Evolutionary conservation across 2,113 vertebrate genomes (phyloP).

Genomic region (Gasterosteus nipponicus): DNA sequence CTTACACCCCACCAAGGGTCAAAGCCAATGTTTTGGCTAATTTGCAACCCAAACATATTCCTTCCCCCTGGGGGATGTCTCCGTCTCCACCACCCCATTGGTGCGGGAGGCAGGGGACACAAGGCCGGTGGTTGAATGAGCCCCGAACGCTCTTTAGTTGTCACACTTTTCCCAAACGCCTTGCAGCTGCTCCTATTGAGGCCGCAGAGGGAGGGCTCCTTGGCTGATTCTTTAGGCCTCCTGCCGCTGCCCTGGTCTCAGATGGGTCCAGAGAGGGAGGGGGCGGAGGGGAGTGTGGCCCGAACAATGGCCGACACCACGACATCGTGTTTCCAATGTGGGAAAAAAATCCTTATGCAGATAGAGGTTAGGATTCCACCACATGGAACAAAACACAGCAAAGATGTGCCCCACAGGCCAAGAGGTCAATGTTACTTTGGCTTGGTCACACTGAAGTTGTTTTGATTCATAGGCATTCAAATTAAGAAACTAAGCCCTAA

Average conservation of each 20-base stretch:
- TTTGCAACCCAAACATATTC: conserved; percentile 77
- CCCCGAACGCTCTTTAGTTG: conserved; percentile 76
- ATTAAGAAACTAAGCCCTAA: background rate
- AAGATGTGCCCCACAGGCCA: conserved; percentile 1
- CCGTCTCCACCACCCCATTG: conserved; percentile 59
- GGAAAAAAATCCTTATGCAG: conserved; percentile 34
- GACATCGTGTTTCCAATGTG: conserved; percentile 67
- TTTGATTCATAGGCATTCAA: background rate
- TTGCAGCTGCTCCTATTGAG: conserved; percentile 86
- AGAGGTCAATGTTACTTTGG: background rate
- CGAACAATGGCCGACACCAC: conserved; percentile 67
- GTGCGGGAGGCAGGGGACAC: conserved; percentile 56
- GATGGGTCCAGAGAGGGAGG: conserved; percentile 65
- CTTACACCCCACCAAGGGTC: conserved; percentile 59
- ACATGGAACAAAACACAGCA: conserved; percentile 42
- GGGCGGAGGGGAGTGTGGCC: conserved; percentile 62
- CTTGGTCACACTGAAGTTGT: background rate
- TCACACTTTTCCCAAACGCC: conserved; percentile 86
- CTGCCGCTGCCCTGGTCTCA: conserved; percentile 68
- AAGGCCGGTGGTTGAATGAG: conserved; percentile 65
- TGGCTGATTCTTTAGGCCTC: conserved; percentile 69
- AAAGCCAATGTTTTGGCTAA: conserved; percentile 73
- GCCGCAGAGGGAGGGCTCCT: conserved; percentile 62
- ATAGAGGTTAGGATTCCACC: conserved; percentile 72
- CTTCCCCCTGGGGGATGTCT: conserved; percentile 58